These are phyloP conservation scores for Drusus annulatus DNA, from an alignment of 1,140 invertebrate genomes.

Conservation along the genomic window DNA sequence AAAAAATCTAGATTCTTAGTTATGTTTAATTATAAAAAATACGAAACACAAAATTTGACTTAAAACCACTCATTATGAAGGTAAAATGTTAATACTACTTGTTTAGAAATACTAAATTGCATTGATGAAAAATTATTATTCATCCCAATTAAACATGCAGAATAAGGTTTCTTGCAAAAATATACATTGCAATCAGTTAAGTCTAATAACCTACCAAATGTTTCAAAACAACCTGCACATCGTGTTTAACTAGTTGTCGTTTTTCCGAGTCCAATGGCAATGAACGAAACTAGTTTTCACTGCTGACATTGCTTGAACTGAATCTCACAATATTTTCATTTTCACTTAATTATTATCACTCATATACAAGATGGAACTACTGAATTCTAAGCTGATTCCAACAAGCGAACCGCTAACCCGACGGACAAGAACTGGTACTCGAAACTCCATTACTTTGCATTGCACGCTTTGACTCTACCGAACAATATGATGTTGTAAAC, in stretches of 20 bases:
- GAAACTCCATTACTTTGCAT: neutral
- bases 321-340: neutral
- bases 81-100: too few species aligned
- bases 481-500: too few species aligned
- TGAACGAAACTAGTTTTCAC: neutral
- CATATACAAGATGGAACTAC: too few species aligned
- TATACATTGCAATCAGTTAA: too few species aligned
- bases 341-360: neutral
- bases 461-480: neutral
- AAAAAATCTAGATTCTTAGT: too few species aligned
- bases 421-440: constrained; percentile 20
- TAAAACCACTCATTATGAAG: too few species aligned
- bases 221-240: neutral
- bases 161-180: too few species aligned
- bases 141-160: too few species aligned
- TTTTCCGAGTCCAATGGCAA: neutral
- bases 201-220: neutral
- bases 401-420: constrained; percentile 1
- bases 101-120: too few species aligned
- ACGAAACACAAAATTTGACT: too few species aligned
- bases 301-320: neutral
- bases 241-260: neutral
- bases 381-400: neutral
- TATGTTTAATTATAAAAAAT: too few species aligned
- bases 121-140: too few species aligned